phyloP scores from a whole-genome alignment of 1,140 invertebrate species.

The Onthophagus taurus region DNA sequence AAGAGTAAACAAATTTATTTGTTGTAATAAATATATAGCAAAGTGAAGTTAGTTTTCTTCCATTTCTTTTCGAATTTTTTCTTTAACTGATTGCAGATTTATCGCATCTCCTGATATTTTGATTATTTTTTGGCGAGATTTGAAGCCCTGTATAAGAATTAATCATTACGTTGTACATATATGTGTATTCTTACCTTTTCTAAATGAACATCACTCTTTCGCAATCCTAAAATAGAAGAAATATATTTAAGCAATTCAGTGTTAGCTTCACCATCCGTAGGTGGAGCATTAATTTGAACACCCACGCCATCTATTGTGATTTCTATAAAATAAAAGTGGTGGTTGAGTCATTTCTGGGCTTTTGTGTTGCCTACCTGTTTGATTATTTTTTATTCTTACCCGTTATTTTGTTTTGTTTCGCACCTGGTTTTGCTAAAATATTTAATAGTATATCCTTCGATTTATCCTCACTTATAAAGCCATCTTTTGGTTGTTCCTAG shows the following conservation, averaged over 20 bases:
- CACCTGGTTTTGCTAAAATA: conserved; percentile 66
- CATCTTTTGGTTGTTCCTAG: no score
- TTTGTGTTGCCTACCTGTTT: neutral
- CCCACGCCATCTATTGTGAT: conserved; percentile 29
- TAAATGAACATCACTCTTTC: conserved; percentile 54
- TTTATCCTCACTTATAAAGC: conserved; percentile 47
- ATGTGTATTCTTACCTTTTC: conserved; percentile 43
- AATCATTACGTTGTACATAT: conserved; percentile 5
- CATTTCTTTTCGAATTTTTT: conserved; percentile 36
- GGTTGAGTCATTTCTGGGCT: no score
- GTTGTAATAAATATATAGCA: no score
- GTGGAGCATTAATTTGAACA: conserved; percentile 61
- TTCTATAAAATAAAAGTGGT: conserved; percentile 20
- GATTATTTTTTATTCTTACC: conserved; percentile 44
- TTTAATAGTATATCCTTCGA: conserved; percentile 52
- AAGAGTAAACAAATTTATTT: no score
- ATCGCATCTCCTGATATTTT: conserved; percentile 32
- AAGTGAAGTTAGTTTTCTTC: no score
- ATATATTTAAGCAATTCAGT: conserved; percentile 61
- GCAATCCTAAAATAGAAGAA: conserved; percentile 48
- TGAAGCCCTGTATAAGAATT: conserved; percentile 38
- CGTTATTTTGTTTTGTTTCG: conserved; percentile 62
- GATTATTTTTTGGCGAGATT: conserved; percentile 42
- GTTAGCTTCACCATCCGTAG: conserved; percentile 67
- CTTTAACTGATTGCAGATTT: conserved; percentile 33